Percentiles rank a stretch among this genome's conserved stretches.
Evolutionary conservation across 2,113 vertebrate genomes (phyloP).

Genomic region (Cyanocitta stelleri): DNA sequence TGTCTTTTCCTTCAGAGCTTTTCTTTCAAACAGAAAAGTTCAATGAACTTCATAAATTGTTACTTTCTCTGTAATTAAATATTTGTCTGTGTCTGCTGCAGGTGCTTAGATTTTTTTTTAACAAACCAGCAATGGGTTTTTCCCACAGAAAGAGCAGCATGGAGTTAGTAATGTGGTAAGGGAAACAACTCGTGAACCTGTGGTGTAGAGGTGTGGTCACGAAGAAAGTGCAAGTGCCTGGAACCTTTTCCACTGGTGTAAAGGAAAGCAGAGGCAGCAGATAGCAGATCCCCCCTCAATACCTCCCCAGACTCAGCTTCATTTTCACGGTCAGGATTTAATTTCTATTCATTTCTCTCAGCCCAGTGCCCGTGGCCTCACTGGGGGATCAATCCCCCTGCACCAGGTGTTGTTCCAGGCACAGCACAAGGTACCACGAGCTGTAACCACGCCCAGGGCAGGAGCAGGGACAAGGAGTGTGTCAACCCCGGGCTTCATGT

Average conservation of each 20-base stretch:
- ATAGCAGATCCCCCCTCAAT: background rate
- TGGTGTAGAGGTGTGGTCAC: background rate
- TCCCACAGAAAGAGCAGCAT: background rate
- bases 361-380: background rate
- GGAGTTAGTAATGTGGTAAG: background rate
- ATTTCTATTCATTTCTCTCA: background rate
- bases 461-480: background rate
- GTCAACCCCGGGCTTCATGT: rapidly evolving
- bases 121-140: background rate
- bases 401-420: background rate
- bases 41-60: background rate
- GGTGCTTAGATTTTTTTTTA: background rate
- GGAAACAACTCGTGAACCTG: background rate
- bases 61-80: background rate
- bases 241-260: background rate
- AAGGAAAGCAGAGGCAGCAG: background rate
- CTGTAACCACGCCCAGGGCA: background rate
- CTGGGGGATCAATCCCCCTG: background rate
- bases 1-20: background rate
- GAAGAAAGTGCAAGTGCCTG: background rate
- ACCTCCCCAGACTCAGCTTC: background rate
- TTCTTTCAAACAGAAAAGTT: background rate
- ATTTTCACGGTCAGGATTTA: background rate
- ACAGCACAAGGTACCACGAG: background rate
- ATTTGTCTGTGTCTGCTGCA: background rate